These are phyloP conservation scores for Synergus laeviventris DNA, from an alignment of 2,888 invertebrate species.

Conservation along the genomic window DNA sequence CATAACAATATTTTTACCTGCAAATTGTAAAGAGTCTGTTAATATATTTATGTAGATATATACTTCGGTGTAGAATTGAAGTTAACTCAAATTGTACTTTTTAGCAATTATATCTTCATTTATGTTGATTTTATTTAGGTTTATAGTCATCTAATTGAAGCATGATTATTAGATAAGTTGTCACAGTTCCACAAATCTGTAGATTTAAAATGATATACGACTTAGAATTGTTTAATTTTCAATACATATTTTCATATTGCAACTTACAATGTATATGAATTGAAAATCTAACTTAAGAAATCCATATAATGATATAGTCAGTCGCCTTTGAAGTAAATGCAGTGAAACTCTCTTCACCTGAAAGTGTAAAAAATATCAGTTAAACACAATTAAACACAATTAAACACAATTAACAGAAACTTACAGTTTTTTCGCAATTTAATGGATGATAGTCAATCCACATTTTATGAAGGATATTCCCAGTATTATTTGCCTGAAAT, in stretches of 20 bases:
- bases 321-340: not conserved
- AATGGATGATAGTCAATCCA: conserved; percentile 5
- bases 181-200: conserved; percentile 30
- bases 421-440: conserved; percentile 17
- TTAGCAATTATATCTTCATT: not conserved
- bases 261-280: conserved; percentile 14
- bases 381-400: not conserved
- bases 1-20: too few relatives aligned
- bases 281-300: conserved; percentile 21
- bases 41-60: too few relatives aligned
- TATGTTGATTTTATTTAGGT: conserved; percentile 9
- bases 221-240: not conserved
- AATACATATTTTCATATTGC: not conserved
- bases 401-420: not conserved
- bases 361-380: not conserved
- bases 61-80: too few relatives aligned
- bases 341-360: not conserved
- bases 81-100: not conserved
- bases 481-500: conserved; percentile 29
- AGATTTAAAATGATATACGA: not conserved
- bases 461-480: conserved; percentile 24
- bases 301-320: conserved; percentile 30
- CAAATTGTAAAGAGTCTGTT: too few relatives aligned
- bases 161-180: conserved; percentile 25
- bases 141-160: conserved; percentile 21